Base-by-base conservation (phyloP, 2,113 vertebrate species). In the Campylorhamphus procurvoides region DNA sequence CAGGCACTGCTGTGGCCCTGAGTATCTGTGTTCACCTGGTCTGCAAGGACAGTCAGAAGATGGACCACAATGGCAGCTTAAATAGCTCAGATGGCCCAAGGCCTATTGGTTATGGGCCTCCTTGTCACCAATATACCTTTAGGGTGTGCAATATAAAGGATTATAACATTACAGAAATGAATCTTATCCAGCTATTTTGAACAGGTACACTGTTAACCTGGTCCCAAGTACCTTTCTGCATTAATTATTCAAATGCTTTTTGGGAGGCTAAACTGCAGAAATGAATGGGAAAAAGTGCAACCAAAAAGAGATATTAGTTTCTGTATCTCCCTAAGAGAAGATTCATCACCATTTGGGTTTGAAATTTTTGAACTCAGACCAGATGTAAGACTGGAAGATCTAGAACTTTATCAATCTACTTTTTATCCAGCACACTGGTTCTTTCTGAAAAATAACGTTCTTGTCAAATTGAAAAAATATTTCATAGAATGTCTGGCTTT, bases 1-100 rank as follows among this genome's bases (percentile, higher is more conserved):
- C 60, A 2, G 18, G 37, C 28, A 39, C 59, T 39, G 59, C 27
- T 35, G 13, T 14, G 10, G 17, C 37, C 46, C 40, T 0, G 1
- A 75, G 27, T 3, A 33, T 20, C 60, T 58, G 9, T 24, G 55
- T 42, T 23, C 20, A 63, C 3, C 25, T 25, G 29, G 4, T 46
- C 46, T 78, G n/a, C 49, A 81, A 53, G 37, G 14, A 47, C 18
- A 55, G 31, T 9, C 60, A 64, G 68, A 81, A 66, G 56, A 73
- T 13, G 39, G 56, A 68, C 2, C 33, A 18, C 4, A 3, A 0
- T 24, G 24, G 12, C 28, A 82, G n/a, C 19, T 31, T 31, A 4
- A 58, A 82, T 13, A 49, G 10, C n/a, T 59, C 18, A 82, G 20
- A 29, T 17, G 4, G 18, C 3, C 76, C 42, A 55, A 75, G 67